These are phyloP conservation scores for Cephalotes varians DNA, from an alignment of 2,888 invertebrate genomes.

Conservation along the genomic window DNA sequence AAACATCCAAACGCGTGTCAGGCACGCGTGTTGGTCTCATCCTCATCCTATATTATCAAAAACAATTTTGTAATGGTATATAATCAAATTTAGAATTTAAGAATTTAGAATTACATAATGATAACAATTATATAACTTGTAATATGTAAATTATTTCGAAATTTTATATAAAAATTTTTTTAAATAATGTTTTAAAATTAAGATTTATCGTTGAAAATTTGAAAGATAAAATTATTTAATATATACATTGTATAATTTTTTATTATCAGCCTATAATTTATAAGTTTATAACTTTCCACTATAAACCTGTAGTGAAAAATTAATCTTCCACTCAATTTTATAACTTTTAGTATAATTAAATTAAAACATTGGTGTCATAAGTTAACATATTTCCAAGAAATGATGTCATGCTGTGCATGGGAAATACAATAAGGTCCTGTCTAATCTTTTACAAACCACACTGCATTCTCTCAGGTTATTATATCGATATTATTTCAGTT, in stretches of 20 bases:
- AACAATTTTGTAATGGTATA: background rate
- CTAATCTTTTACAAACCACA: constrained; percentile 72
- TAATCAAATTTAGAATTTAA: constrained; percentile 2
- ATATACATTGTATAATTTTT: background rate
- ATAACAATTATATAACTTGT: background rate
- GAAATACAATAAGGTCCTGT: constrained; percentile 76
- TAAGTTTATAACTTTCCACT: too few relatives aligned
- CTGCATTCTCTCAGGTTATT: constrained; percentile 67
- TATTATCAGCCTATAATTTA: background rate
- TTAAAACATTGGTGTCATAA: constrained; percentile 71
- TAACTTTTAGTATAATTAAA: constrained; percentile 59
- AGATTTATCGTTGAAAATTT: background rate
- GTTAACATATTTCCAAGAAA: constrained; percentile 83
- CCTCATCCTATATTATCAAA: background rate
- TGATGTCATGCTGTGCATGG: constrained; percentile 80
- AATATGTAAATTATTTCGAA: background rate
- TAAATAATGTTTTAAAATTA: background rate
- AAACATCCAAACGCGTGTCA: constrained; percentile 27
- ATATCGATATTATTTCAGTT: background rate
- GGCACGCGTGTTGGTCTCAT: background rate
- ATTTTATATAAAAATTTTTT: background rate
- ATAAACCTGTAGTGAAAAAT: too few relatives aligned
- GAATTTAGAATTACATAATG: background rate
- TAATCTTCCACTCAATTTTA: constrained; percentile 1
- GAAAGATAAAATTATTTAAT: background rate